Conservation (phyloP, 2,113 vertebrate genomes). For the Sylvia atricapilla region DNA sequence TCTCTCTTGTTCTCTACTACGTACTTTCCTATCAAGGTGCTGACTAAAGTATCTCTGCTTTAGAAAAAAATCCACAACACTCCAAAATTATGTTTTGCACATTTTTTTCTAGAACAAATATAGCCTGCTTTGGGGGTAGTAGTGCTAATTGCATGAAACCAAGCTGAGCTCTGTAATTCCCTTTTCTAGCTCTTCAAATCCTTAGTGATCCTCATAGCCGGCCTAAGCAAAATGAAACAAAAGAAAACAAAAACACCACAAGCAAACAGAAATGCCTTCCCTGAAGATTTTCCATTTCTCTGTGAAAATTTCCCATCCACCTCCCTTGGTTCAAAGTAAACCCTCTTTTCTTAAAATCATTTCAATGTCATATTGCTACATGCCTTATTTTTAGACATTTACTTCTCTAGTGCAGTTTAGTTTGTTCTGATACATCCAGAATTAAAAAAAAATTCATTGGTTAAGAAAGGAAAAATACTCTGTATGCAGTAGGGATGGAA, state of each 20-base stretch:
- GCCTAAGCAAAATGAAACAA: background rate
- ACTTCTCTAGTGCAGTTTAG: background rate
- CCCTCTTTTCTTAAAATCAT: fast-evolving
- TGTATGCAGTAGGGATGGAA: background rate
- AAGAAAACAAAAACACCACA: background rate
- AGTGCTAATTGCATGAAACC: background rate
- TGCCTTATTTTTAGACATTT: background rate
- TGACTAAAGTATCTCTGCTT: background rate
- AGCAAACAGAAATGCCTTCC: background rate
- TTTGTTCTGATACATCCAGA: background rate
- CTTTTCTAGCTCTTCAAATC: background rate
- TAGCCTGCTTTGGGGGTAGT: background rate
- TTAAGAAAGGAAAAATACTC: background rate
- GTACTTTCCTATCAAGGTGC: background rate
- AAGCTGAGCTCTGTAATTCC: background rate
- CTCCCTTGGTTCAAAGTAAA: background rate
- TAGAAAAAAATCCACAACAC: background rate
- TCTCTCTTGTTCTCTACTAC: background rate
- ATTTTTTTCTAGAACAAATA: background rate
- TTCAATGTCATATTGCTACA: background rate
- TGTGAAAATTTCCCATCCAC: background rate
- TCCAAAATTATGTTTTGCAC: background rate
- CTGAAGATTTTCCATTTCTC: background rate
- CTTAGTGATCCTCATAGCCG: background rate
- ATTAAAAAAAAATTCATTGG: background rate